These are phyloP conservation scores for Delichon dasypus DNA, from an alignment of 2,797 vertebrate genomes.

Conservation along the genomic window DNA sequence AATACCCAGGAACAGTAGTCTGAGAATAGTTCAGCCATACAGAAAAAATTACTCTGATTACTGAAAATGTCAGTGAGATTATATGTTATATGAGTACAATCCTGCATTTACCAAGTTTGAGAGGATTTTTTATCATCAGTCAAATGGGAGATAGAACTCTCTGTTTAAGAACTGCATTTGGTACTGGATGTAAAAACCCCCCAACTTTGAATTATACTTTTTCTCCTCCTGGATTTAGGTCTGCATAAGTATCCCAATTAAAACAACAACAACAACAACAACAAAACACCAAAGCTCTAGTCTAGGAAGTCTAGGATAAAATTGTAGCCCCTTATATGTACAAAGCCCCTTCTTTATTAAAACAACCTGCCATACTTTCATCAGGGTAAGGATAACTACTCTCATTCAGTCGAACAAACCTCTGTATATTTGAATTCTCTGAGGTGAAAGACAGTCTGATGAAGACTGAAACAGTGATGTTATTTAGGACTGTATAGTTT, in stretches of 20 bases:
- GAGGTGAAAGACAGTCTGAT: background rate
- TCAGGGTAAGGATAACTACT: background rate
- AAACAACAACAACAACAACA: background rate
- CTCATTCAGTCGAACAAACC: background rate
- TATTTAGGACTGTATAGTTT: background rate
- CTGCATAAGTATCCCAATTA: background rate
- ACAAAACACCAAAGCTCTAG: background rate
- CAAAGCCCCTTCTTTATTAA: background rate
- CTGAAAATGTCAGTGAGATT: conserved; percentile 27
- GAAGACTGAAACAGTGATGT: background rate
- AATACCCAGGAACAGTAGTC: background rate
- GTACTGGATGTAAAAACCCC: background rate
- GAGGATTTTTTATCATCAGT: background rate
- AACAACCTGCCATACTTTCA: background rate
- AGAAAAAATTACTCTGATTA: conserved; percentile 24
- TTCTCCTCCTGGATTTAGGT: background rate
- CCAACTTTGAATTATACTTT: background rate
- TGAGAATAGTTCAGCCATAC: background rate
- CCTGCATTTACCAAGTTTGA: background rate
- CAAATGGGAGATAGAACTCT: background rate
- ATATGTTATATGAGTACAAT: background rate
- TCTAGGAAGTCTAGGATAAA: background rate
- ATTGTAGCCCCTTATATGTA: background rate
- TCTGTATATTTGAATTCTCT: background rate
- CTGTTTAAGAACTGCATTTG: background rate